A percentile compares a stretch with the other conserved stretches of the same genome.
Evolutionary conservation across 2,888 invertebrate genomes (phyloP).

Genomic region (Heliconius hortense): DNA sequence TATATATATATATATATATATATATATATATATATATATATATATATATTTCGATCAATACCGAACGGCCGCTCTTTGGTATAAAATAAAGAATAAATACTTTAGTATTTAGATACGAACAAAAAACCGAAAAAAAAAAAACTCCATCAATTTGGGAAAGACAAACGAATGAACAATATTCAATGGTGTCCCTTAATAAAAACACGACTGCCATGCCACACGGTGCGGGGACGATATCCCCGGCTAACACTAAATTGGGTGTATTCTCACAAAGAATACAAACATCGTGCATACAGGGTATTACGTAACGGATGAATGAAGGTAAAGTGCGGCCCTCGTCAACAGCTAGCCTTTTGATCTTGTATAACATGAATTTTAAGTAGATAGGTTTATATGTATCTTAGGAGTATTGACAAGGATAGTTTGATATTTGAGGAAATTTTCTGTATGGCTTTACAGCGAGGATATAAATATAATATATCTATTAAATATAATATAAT

Average conservation of each 20-base stretch:
- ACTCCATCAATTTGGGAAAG: conserved; percentile 2
- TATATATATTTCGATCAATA: no score
- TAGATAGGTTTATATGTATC: not conserved
- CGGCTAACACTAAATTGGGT: conserved; percentile 42
- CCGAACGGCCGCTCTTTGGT: no score
- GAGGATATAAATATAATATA: no score
- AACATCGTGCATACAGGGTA: conserved; percentile 38
- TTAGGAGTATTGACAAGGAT: not conserved
- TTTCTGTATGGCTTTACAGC: not conserved
- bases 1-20: no score
- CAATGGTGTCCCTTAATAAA: conserved; percentile 39
- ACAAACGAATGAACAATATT: conserved; percentile 31
- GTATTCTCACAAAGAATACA: conserved; percentile 43
- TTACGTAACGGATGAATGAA: conserved; percentile 32
- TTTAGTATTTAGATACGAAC: not conserved
- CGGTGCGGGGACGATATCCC: conserved; percentile 42
- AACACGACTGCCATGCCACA: conserved; percentile 35
- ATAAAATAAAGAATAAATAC: no score
- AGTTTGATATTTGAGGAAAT: not conserved
- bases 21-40: no score
- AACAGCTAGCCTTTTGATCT: conserved; percentile 20
- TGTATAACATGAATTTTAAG: conserved; percentile 18
- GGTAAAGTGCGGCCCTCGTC: conserved; percentile 35
- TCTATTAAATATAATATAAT: no score
- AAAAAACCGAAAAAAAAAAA: not conserved